Conservation (phyloP, 2,797 vertebrate species). For the Borostomias antarcticus region DNA sequence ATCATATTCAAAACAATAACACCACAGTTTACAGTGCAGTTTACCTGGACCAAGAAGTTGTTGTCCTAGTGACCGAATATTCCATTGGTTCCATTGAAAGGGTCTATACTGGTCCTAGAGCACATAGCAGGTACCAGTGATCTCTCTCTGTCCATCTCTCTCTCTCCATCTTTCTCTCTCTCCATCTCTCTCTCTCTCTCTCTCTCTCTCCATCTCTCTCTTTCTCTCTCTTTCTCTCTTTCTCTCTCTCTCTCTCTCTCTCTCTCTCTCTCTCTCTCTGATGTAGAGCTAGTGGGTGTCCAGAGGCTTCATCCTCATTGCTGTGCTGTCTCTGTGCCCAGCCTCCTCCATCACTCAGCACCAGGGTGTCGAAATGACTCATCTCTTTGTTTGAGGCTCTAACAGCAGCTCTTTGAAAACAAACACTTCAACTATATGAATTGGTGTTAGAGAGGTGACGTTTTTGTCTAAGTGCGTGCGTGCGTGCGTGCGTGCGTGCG, state of each 20-base stretch:
- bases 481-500: too few species aligned
- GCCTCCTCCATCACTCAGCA: slow-evolving; percentile 8
- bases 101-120: too few species aligned
- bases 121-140: too few species aligned
- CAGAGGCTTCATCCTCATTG: slow-evolving; percentile 7
- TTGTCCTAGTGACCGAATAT: too few species aligned
- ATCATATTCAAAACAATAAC: too few species aligned
- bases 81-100: too few species aligned
- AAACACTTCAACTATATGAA: neutral
- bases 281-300: slow-evolving; percentile 5
- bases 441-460: neutral
- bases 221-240: slow-evolving; percentile 3
- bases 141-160: neutral
- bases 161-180: neutral
- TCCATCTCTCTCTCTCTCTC: slow-evolving; percentile 4
- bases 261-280: neutral
- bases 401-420: neutral
- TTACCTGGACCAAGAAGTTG: too few species aligned
- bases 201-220: neutral
- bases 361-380: neutral
- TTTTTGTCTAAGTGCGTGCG: neutral
- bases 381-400: neutral
- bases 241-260: neutral
- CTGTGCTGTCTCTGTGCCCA: neutral
- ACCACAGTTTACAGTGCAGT: too few species aligned